Percentiles rank a stretch among this genome's conserved stretches.
Conservation (phyloP, 2,797 vertebrate genomes). For the Eulemur albifrons region DNA sequence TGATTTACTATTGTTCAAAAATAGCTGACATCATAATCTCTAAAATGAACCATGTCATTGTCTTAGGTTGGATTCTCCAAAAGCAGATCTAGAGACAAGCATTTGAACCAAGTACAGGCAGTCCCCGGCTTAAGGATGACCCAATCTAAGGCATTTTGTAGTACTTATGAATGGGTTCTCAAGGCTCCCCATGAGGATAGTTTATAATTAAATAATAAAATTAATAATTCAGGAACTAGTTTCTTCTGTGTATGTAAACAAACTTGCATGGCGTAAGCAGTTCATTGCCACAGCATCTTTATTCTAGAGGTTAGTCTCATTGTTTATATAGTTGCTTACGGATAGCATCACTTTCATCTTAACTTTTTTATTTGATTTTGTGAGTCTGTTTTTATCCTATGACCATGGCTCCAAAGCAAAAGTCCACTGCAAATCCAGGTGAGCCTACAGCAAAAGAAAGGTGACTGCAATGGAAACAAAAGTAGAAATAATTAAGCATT, state of each 20-base stretch:
- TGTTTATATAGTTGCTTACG: not conserved
- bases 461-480: not conserved
- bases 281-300: not conserved
- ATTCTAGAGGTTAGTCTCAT: not conserved
- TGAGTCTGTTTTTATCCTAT: not conserved
- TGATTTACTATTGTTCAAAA: not conserved
- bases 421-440: not conserved
- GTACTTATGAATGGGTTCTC: not conserved
- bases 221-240: not conserved
- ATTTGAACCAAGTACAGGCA: not conserved
- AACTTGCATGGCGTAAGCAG: not conserved
- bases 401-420: not conserved
- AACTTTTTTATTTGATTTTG: not conserved
- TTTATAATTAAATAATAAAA: not conserved
- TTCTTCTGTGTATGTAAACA: not conserved
- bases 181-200: not conserved
- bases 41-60: not conserved
- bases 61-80: not conserved
- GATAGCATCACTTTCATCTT: not conserved
- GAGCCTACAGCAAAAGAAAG: not conserved
- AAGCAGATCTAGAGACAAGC: not conserved
- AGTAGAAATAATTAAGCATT: not conserved
- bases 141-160: not conserved
- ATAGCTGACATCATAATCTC: not conserved
- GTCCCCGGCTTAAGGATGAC: not conserved